Evolutionary conservation across 2,113 vertebrate genomes (phyloP), one percentile per base, ranked within the genome.

Genomic region (Calypte anna): DNA sequence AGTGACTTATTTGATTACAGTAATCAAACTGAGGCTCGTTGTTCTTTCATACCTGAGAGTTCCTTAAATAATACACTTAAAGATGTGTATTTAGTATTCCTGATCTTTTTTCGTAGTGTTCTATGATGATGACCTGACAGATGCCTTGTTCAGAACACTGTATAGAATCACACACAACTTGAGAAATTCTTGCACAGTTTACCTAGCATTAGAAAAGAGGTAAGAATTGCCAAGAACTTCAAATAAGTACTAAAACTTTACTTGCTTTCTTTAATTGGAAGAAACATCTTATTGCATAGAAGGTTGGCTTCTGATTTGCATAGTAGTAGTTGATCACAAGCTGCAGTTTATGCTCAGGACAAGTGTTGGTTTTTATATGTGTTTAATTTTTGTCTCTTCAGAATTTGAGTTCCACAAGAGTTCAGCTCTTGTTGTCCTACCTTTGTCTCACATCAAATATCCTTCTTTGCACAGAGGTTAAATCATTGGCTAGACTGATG

Each of bases 81-180:
- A 64, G 10, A 12, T 46, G 53, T 2, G 1, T 25, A 20, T 33
- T 30, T 40, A 27, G 15, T 90, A 36, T 25, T 88, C 15, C 31
- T 66, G 4, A 22, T 54, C 6, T 94, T 55, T 19, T 50, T 51
- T 74, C 30, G 2, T 51, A 99, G 99, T 99, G 72, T 99, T 99
- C 91, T 99, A 99, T 12, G 99, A 99, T 1, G 98, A 99, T 7
- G 98, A 99, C 54, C 96, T 99, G 54, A 99, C 99, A 0, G 98
- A 99, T 12, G 99, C 98, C 9, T 91, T 99, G 25, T 99, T 99
- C 96, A 96, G 96, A 91, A 99, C 97, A 0, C 91, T 99, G 10
- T 98, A 97, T 58, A 97, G 97, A 72, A 97, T 99, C 59, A 97
- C 98, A 88, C 97, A 93, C 91, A 97, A 91, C 86, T 96, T 99